Conservation (phyloP, 2,888 invertebrate species). For the Ormyrus pomaceus region DNA sequence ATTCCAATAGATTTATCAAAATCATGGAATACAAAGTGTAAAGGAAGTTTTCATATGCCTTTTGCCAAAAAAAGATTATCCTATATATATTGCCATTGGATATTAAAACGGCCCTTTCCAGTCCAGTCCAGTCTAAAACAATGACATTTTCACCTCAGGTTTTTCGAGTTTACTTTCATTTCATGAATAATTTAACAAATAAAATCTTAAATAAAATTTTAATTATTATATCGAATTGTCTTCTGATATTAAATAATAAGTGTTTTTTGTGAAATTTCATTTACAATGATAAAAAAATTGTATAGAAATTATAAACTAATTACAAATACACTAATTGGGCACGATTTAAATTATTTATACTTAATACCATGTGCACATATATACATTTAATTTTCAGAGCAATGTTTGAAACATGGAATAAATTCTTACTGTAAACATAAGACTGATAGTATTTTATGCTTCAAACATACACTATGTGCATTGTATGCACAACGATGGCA, state of each 20-base stretch:
- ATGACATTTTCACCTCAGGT: constrained; percentile 2
- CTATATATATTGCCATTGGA: not conserved
- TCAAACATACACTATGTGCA: constrained; percentile 61
- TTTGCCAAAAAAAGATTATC: not conserved
- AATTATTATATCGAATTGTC: constrained; percentile 10
- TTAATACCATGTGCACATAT: constrained; percentile 53
- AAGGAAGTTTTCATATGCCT: constrained; percentile 2
- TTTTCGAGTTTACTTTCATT: constrained; percentile 39
- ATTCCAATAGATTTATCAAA: not conserved
- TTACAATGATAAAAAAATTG: constrained; percentile 26
- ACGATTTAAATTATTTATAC: constrained; percentile 41
- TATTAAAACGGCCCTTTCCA: too few species aligned
- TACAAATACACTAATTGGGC: constrained; percentile 31
- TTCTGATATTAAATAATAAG: constrained; percentile 6
- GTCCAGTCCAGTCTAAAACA: not conserved
- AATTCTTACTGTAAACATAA: constrained; percentile 40
- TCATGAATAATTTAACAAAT: constrained; percentile 31
- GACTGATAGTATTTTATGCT: constrained; percentile 48
- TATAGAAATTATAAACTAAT: constrained; percentile 38
- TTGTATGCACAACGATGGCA: constrained; percentile 60
- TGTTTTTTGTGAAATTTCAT: constrained; percentile 26
- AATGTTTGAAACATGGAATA: constrained; percentile 55
- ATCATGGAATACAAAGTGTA: not conserved
- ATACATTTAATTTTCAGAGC: constrained; percentile 56
- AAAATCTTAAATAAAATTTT: constrained; percentile 33